A percentile compares a stretch with the other conserved stretches of the same genome.
phyloP scores from a whole-genome alignment of 2,797 vertebrate species.

The Sparus aurata region DNA sequence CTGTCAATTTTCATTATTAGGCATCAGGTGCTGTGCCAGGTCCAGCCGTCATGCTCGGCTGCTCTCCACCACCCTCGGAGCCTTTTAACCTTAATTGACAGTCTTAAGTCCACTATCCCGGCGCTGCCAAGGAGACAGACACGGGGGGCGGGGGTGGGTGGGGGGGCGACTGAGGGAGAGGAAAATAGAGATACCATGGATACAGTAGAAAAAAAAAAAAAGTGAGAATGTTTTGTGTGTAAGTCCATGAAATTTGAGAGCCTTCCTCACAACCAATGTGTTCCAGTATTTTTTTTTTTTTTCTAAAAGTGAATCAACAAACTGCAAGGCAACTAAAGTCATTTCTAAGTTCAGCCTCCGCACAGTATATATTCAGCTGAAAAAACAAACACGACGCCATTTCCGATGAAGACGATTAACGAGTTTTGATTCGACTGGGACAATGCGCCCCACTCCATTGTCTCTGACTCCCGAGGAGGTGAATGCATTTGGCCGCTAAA shows the following conservation, averaged over 20 bases:
- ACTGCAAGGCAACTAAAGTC: not conserved
- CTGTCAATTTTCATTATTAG: slow-evolving; percentile 82
- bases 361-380: not conserved
- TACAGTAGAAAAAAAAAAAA: slow-evolving; percentile 13
- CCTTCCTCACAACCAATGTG: not conserved
- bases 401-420: no score
- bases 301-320: slow-evolving; percentile 5
- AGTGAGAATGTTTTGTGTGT: not conserved
- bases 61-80: slow-evolving; percentile 68
- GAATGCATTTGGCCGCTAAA: slow-evolving; percentile 68
- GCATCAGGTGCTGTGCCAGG: slow-evolving; percentile 77
- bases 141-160: not conserved
- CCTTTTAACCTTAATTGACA: slow-evolving; percentile 84
- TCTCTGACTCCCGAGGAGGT: slow-evolving; percentile 53
- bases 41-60: slow-evolving; percentile 67
- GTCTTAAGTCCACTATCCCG: slow-evolving; percentile 73
- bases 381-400: slow-evolving; percentile 1
- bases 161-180: slow-evolving; percentile 6
- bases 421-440: slow-evolving; percentile 50
- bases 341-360: not conserved
- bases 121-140: slow-evolving; percentile 55
- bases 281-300: not conserved
- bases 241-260: not conserved
- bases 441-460: slow-evolving; percentile 46
- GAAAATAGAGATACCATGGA: slow-evolving; percentile 21